These are phyloP conservation scores for Araneus ventricosus DNA, from an alignment of 1,140 invertebrate species.

Conservation along the genomic window DNA sequence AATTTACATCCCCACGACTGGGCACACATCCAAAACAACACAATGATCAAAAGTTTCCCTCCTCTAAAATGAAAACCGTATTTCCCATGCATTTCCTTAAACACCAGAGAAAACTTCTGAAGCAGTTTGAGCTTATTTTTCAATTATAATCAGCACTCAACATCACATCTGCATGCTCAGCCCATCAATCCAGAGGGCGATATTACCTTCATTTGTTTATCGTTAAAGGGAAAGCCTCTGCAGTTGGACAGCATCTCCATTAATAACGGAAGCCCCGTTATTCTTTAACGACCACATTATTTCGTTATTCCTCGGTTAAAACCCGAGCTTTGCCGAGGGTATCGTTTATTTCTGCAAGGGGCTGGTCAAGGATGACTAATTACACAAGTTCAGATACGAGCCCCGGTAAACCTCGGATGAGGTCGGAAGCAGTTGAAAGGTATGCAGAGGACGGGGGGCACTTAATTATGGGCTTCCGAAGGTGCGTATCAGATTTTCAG, in stretches of 20 bases:
- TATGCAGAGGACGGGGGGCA: not conserved
- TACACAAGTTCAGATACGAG: conserved; percentile 48
- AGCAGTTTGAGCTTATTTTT: conserved; percentile 41
- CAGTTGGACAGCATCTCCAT: conserved; percentile 31
- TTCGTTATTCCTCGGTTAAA: conserved; percentile 49
- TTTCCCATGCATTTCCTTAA: conserved; percentile 15
- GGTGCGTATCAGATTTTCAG: conserved; percentile 69
- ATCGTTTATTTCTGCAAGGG: conserved; percentile 62
- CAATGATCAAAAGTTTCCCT: not conserved
- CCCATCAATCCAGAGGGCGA: conserved; percentile 46
- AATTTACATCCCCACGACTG: not conserved
- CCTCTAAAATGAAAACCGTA: not conserved
- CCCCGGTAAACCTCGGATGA: not conserved
- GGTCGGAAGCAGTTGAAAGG: conserved; percentile 25
- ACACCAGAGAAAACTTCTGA: not conserved
- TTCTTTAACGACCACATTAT: conserved; percentile 58
- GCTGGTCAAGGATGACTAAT: conserved; percentile 65
- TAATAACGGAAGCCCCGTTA: conserved; percentile 25
- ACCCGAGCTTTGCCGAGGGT: conserved; percentile 28
- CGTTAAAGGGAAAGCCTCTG: not conserved
- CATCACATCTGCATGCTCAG: conserved; percentile 44
- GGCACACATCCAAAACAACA: not conserved
- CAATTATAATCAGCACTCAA: conserved; percentile 52
- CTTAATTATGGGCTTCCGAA: conserved; percentile 69
- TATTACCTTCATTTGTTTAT: conserved; percentile 63